Conservation (phyloP, 1,140 invertebrate genomes). For the Neodiprion virginianus region DNA sequence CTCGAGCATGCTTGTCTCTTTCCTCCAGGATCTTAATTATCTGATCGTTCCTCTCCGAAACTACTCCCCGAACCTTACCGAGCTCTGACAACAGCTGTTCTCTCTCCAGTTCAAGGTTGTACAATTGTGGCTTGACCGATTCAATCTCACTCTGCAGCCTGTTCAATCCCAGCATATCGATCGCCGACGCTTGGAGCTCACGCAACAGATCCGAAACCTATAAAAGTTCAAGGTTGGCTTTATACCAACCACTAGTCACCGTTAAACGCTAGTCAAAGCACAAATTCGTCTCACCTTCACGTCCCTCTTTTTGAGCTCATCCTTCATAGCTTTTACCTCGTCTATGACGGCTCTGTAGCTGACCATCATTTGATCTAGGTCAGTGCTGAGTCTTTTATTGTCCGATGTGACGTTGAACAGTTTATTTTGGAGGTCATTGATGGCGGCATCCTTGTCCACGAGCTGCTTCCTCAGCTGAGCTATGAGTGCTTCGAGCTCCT, state of each 20-base stretch:
- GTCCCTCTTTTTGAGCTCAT: constrained; percentile 36
- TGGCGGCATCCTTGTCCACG: constrained; percentile 33
- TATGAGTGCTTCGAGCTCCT: constrained; percentile 30
- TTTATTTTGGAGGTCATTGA: constrained; percentile 34
- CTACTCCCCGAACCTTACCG: constrained; percentile 18
- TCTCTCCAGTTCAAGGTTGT: constrained; percentile 32
- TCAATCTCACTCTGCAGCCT: constrained; percentile 36
- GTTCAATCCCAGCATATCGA: constrained; percentile 23
- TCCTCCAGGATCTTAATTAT: constrained; percentile 39
- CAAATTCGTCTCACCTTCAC: constrained; percentile 33
- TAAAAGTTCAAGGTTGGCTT: not conserved
- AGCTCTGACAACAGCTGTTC: constrained; percentile 36
- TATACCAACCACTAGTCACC: not conserved
- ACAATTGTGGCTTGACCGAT: constrained; percentile 32
- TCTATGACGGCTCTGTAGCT: constrained; percentile 28
- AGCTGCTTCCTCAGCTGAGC: constrained; percentile 38
- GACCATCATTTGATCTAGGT: constrained; percentile 31
- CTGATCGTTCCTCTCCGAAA: constrained; percentile 39
- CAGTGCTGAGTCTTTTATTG: constrained; percentile 21
- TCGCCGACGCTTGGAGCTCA: constrained; percentile 28
- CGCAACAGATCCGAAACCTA: constrained; percentile 35
- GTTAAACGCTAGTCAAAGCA: constrained; percentile 18
- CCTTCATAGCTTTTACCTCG: constrained; percentile 30
- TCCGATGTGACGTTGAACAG: constrained; percentile 21
- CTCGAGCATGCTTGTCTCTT: constrained; percentile 24